These are phyloP conservation scores for Subanguina moxae DNA, from an alignment of 1,140 invertebrate species.

Conservation along the genomic window DNA sequence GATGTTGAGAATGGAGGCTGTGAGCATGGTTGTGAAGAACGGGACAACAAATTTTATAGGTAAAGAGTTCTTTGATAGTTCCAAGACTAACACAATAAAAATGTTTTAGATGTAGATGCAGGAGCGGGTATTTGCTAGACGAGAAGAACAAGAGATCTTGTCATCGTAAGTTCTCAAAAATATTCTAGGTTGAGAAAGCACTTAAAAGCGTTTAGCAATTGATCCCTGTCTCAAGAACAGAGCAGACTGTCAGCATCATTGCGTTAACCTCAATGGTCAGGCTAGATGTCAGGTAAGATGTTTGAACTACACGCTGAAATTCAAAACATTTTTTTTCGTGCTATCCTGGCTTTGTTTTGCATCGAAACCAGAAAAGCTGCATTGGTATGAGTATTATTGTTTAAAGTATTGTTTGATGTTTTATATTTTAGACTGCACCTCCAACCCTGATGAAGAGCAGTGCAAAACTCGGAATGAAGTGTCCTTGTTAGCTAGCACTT, in stretches of 20 bases:
- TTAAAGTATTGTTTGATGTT: background rate
- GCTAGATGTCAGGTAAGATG: slow-evolving; percentile 65
- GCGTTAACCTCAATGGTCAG: slow-evolving; percentile 61
- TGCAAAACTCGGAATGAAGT: background rate
- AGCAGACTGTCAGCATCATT: slow-evolving; percentile 31
- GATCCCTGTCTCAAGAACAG: slow-evolving; percentile 28
- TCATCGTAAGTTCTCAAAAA: background rate
- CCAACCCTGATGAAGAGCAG: background rate
- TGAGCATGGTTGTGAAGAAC: slow-evolving; percentile 47
- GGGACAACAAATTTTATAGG: slow-evolving; percentile 61
- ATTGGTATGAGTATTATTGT: slow-evolving; percentile 56
- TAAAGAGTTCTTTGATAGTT: slow-evolving; percentile 15
- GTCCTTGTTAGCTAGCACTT: background rate
- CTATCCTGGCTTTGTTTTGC: slow-evolving; percentile 60
- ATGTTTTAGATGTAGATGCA: slow-evolving; percentile 21
- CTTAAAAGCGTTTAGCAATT: slow-evolving; percentile 16
- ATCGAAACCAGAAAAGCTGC: slow-evolving; percentile 57
- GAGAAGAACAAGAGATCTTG: background rate
- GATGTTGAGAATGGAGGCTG: slow-evolving; percentile 40
- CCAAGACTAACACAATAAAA: slow-evolving; percentile 15
- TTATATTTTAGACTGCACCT: background rate
- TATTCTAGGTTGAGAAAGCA: background rate
- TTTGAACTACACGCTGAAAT: too few species aligned
- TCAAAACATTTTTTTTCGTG: too few species aligned
- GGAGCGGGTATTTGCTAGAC: background rate